Base-by-base conservation (phyloP, 2,797 vertebrate genomes). In the Tragelaphus oryx region DNA sequence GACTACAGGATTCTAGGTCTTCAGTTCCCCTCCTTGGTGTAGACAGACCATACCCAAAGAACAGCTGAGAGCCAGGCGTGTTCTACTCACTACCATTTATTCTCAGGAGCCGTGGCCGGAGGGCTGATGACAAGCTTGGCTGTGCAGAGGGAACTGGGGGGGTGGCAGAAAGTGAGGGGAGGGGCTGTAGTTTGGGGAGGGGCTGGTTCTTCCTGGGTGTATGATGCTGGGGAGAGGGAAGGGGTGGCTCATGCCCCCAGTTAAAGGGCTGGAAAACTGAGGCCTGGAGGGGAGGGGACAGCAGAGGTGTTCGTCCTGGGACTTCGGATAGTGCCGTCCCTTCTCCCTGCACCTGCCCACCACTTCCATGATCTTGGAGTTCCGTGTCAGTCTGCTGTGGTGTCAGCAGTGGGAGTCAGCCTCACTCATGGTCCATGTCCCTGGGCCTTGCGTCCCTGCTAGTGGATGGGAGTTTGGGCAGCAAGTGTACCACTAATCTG, bases 31-130 rank as follows among this genome's bases (percentile, higher is more conserved):
- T 24, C 37, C 55, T 59, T 44, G 13, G 2, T 44, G 9, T 68
- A 46, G 79, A n/a, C 0, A 5, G 74, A n/a, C 46, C 46, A 8
- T 44, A 22, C 65, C 94, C 92, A 90, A 83, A 92, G 68, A 94
- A 91, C 28, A 93, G 55, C 75, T 44, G 11, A 26, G n/a, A 93
- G 59, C 75, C 22, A 2, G 24, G 62, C 54, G 14, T 54, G 41
- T 91, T 59, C 93, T 91, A 95, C 83, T 78, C 28, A 89, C 87
- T 96, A 93, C 71, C 48, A 78, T 97, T 97, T 97, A 97, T 97
- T 97, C 28, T 95, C n/a, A 4, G 41, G 60, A 95, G 11, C 95
- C 13, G 0, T 2, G 30, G 30, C 65, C n/a, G 71, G 6, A n/a
- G 75, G 55, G 89, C 92, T 41, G 12, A 22, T 80, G 65, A 83